Evolutionary conservation across 2,113 vertebrate species (phyloP).

Genomic region (Andinoacara biseriatus): DNA sequence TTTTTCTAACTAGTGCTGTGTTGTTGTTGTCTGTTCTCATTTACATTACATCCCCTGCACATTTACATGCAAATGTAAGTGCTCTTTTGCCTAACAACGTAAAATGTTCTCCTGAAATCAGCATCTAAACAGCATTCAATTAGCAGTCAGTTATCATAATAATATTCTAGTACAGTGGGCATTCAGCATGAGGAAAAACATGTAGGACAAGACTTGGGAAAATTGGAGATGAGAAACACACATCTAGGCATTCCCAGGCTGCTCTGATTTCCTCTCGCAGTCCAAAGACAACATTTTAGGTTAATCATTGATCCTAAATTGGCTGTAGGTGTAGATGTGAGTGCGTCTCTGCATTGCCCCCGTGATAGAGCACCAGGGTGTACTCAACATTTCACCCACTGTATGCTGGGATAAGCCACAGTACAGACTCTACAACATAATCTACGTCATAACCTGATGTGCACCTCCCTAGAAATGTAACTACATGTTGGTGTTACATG

Average conservation of each 20-base stretch:
- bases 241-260: background rate
- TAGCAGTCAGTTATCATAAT: constrained; percentile 11
- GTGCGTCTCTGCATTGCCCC: background rate
- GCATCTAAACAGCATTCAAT: constrained; percentile 12
- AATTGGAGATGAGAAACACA: background rate
- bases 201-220: background rate
- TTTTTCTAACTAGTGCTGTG: background rate
- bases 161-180: background rate
- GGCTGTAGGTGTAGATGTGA: background rate
- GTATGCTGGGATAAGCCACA: background rate
- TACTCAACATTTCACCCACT: background rate
- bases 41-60: background rate
- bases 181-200: background rate
- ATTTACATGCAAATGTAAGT: constrained; percentile 3
- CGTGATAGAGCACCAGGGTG: background rate
- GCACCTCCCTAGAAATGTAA: too few relatives aligned
- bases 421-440: background rate
- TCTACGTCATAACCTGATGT: too few relatives aligned
- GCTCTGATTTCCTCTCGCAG: background rate
- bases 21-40: background rate
- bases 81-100: background rate
- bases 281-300: background rate
- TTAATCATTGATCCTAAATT: background rate
- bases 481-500: too few relatives aligned
- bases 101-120: background rate